Evolutionary conservation across 1,140 invertebrate species (phyloP), one percentile per base, ranked within the genome.

Genomic region (Alviniconcha marisindica): DNA sequence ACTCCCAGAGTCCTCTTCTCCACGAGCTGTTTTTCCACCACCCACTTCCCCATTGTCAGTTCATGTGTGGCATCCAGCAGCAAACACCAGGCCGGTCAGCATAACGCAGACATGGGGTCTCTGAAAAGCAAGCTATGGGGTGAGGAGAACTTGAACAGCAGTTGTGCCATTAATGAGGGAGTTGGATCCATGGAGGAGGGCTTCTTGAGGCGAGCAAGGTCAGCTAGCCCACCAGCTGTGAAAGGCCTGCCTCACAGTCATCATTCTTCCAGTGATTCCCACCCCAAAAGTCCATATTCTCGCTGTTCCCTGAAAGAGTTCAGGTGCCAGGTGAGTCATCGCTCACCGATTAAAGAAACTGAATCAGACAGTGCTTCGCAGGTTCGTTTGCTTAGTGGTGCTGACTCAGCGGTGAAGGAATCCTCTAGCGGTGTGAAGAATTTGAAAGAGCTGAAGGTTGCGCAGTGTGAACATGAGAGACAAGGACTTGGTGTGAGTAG

Each of bases 1-100:
- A 90, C 88, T 18, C 90, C 89, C 24, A 82, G 88, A 56, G 87
- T 88, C 63, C 56, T 89, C 21, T 85, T 63, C 31, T 79, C 79
- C 44, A 85, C 77, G 0, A 81, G 77, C 5, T 78, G 38, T 21
- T 2, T 71, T 14, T 71, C 69, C 69, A 31, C 69, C 28, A 28
- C 69, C 69, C 38, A 33, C 24, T 71, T 71, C 28, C 69, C 69
- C 36, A 24, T 71, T 5, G 36, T 71, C 31, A 31, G 31, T 1
- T 71, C 69, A 10, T 48, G 44, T 48, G 44, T 48, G 7, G 18
- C 44, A 18, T 18, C 44, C 44, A 48, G 44, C 18, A 48, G 5
- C 44, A 18, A 5, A 10, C 44, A 48, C 7, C 44, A 5, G 5
- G 44, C 18, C 5, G 44, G 44, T 18, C 44, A 48, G 18, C 5